phyloP scores from a whole-genome alignment of 2,888 invertebrate genomes.

The Oasisia sp. region DNA sequence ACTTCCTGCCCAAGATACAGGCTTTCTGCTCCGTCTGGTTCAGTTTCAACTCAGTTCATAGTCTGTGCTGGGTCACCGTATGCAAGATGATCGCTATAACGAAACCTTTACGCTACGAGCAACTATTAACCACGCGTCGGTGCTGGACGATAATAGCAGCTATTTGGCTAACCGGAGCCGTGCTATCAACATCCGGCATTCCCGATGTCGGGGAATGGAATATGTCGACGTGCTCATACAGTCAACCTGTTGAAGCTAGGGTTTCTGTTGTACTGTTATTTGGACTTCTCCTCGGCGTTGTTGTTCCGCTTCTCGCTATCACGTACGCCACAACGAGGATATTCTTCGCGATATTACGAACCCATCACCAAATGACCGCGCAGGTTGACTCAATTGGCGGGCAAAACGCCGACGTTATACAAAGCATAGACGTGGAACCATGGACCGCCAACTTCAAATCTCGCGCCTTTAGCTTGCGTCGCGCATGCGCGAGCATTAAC shows the following conservation, averaged over 20 bases:
- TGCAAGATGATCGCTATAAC: background rate
- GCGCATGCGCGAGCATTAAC: no score
- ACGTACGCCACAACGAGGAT: background rate
- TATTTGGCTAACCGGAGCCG: background rate
- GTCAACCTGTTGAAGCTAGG: background rate
- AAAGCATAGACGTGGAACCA: no score
- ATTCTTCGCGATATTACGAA: background rate
- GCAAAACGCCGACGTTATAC: background rate
- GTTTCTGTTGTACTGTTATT: background rate
- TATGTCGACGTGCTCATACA: background rate
- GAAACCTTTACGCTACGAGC: background rate
- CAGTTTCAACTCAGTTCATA: background rate
- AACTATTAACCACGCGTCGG: background rate
- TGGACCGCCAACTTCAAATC: no score
- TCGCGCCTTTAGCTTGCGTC: no score
- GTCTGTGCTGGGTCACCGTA: background rate
- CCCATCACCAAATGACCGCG: background rate
- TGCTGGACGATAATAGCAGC: background rate
- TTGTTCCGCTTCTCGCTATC: background rate
- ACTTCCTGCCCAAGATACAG: background rate
- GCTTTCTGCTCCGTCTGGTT: background rate
- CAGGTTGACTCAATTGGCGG: background rate
- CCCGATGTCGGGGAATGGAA: background rate
- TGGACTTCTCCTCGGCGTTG: background rate
- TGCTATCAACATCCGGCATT: background rate